Percentiles rank a stretch among this genome's conserved stretches.
phyloP scores from a whole-genome alignment of 1,140 invertebrate genomes.

The Aphaenogaster ashmeadi region DNA sequence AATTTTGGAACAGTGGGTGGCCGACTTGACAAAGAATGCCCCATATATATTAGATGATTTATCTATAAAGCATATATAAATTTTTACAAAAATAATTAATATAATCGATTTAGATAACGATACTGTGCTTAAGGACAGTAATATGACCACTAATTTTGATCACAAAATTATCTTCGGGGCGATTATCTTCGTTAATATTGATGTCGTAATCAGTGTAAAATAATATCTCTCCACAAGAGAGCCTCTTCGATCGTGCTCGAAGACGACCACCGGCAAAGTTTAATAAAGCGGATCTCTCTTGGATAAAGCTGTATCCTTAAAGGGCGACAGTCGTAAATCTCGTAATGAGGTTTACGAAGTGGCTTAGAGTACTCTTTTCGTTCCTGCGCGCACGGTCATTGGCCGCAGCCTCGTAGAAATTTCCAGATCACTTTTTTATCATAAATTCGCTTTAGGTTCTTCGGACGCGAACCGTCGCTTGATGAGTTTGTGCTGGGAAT shows the following conservation, averaged over 20 bases:
- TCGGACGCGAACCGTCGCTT: not conserved
- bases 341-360: constrained; percentile 72
- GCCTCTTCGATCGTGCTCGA: constrained; percentile 5
- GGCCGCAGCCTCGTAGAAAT: constrained; percentile 37
- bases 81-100: not conserved
- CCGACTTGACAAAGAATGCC: no score
- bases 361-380: not conserved
- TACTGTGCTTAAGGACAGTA: not conserved
- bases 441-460: not conserved
- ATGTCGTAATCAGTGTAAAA: constrained; percentile 26
- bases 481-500: constrained; percentile 5
- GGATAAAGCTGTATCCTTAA: constrained; percentile 39
- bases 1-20: no score
- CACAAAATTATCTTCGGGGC: not conserved
- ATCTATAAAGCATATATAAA: not conserved
- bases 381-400: not conserved
- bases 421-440: constrained; percentile 30
- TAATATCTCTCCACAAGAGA: constrained; percentile 28
- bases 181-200: not conserved
- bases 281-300: constrained; percentile 63
- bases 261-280: constrained; percentile 32
- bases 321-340: constrained; percentile 62
- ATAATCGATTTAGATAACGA: not conserved
- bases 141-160: constrained; percentile 12
- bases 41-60: not conserved